Evolutionary conservation across 2,888 invertebrate genomes (phyloP).

Genomic region (Acleris cristana): DNA sequence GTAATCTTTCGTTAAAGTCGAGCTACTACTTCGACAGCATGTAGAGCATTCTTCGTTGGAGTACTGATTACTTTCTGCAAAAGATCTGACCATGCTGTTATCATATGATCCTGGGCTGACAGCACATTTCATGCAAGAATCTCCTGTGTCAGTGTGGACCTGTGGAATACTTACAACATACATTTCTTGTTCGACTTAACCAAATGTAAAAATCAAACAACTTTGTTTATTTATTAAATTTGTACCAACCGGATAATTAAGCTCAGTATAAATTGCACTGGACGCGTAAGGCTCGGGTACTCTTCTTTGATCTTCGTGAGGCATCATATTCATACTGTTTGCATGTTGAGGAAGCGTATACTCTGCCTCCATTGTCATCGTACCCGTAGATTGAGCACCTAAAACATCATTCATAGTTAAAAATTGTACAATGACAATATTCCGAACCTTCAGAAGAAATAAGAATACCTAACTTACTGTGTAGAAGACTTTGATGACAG

Average conservation of each 20-base stretch:
- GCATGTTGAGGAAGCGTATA: constrained; percentile 77
- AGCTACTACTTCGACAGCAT: constrained; percentile 76
- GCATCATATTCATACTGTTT: constrained; percentile 63
- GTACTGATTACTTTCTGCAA: constrained; percentile 75
- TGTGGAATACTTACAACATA: constrained; percentile 50
- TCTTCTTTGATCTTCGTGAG: constrained; percentile 66
- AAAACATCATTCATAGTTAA: constrained; percentile 11
- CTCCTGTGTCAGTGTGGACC: constrained; percentile 80
- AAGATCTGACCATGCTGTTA: constrained; percentile 79
- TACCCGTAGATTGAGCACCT: constrained; percentile 72
- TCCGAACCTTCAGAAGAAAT: too few species aligned
- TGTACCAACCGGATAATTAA: constrained; percentile 70
- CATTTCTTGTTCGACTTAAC: too few species aligned
- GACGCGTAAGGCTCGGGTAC: constrained; percentile 89
- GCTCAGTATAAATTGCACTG: constrained; percentile 85
- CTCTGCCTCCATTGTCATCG: constrained; percentile 78
- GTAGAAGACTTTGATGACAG: constrained; percentile 73
- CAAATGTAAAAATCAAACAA: too few species aligned
- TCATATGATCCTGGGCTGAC: constrained; percentile 83
- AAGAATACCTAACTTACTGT: constrained; percentile 57
- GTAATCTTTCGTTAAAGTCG: constrained; percentile 77
- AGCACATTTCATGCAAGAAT: constrained; percentile 81
- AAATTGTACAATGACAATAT: too few species aligned
- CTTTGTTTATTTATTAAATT: neutral
- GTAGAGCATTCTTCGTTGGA: constrained; percentile 80